Evolutionary conservation across 2,113 vertebrate species (phyloP), one percentile per base, ranked within the genome.

Genomic region (Brachirus orientalis): DNA sequence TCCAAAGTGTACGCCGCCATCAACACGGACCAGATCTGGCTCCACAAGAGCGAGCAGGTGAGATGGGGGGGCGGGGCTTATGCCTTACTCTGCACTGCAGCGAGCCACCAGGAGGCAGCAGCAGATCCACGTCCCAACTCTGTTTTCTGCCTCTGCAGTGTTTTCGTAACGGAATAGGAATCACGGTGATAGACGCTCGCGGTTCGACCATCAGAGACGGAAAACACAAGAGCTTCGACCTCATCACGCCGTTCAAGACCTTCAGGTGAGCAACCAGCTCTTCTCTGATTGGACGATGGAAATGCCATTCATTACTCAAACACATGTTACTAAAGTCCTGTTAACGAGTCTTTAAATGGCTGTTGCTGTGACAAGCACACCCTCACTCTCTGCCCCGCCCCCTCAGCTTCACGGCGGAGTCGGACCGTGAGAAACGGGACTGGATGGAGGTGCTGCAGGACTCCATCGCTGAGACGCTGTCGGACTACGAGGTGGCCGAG

Each of bases 31-130:
- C 94, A 97, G 89, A 92, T 99, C 89, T 98, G 97, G 84, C 79
- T 99, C 17, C 94, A 98, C 92, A 99, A 99, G 92, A 98, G 91
- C 0, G 95, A 99, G 41, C 97, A 98, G 96, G 98, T 99, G 83
- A 7, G 43, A 36, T 7, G 3, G 38, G 38, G 12, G 9, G 38
- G 7, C n/a, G n/a, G n/a, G n/a, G n/a, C n/a, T n/a, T n/a, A n/a
- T 3, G 38, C 12, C 12, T 40, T 40, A 10, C 38, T 40, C 38
- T 40, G n/a, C n/a, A n/a, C n/a, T n/a, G n/a, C n/a, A n/a, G n/a
- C n/a, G n/a, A n/a, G n/a, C n/a, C n/a, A n/a, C 9, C 3, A 40
- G 38, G 9, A 12, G 38, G 38, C 38, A 12, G 12, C 38, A 40
- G 38, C 3, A 40, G 9, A 40, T 40, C 9, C 3, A 10, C n/a